phyloP scores from a whole-genome alignment of 2,797 vertebrate species.

The Sebastiscus albofasciatus region DNA sequence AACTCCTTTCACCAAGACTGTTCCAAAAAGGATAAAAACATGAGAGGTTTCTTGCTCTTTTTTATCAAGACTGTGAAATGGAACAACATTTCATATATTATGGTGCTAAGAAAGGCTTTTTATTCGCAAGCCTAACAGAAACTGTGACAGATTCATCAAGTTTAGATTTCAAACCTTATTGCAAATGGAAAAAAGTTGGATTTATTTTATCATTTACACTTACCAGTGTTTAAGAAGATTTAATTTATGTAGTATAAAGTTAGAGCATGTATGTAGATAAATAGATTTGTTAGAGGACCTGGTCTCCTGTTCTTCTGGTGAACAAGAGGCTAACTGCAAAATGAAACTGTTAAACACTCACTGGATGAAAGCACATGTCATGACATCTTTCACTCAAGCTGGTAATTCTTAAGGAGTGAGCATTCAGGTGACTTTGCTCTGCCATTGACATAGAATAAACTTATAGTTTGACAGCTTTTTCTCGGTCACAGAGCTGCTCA shows the following conservation, averaged over 20 bases:
- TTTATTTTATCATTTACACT: neutral
- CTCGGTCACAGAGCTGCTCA: constrained; percentile 43
- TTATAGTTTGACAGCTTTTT: constrained; percentile 7
- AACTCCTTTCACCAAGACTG: neutral
- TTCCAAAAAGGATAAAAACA: neutral
- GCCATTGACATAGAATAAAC: constrained; percentile 13
- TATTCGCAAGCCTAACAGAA: neutral
- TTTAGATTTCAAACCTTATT: neutral
- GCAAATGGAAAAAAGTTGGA: neutral
- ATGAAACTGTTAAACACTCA: neutral
- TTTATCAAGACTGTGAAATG: neutral
- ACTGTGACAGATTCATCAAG: neutral
- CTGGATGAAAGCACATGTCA: neutral
- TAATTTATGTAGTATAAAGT: neutral
- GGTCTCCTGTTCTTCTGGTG: neutral
- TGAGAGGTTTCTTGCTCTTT: neutral
- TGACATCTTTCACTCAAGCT: neutral
- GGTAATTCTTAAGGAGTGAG: constrained; percentile 22
- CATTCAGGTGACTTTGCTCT: constrained; percentile 41
- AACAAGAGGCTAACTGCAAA: neutral
- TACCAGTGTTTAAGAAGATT: neutral
- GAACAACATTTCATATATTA: neutral
- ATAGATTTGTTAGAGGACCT: neutral
- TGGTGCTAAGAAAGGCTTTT: neutral
- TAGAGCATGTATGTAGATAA: neutral